A percentile compares a stretch with the other conserved stretches of the same genome.
Evolutionary conservation across 2,888 invertebrate species (phyloP).

Genomic region (Acleris sparsana): DNA sequence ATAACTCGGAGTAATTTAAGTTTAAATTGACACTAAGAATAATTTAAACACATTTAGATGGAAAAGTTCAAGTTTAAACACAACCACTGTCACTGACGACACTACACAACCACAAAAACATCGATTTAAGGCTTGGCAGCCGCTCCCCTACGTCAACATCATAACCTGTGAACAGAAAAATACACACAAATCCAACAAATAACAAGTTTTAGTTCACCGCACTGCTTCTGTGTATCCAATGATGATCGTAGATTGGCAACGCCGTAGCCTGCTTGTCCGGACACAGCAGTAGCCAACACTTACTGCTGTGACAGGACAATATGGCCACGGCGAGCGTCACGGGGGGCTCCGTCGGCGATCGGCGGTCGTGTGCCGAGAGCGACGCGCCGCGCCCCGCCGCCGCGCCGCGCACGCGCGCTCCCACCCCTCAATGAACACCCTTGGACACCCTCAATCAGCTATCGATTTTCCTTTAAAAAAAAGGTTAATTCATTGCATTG

Average conservation of each 20-base stretch:
- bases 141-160: slow-evolving; percentile 39
- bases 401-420: slow-evolving; percentile 65
- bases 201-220: too few species aligned
- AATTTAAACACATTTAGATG: not conserved
- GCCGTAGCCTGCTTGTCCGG: slow-evolving; percentile 89
- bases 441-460: slow-evolving; percentile 78
- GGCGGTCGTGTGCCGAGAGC: slow-evolving; percentile 79
- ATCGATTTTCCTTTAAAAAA: slow-evolving; percentile 72
- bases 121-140: slow-evolving; percentile 38
- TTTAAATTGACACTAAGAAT: too few species aligned
- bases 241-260: slow-evolving; percentile 49
- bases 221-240: not conserved
- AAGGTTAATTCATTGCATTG: slow-evolving; percentile 56
- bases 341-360: slow-evolving; percentile 65
- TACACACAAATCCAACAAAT: slow-evolving; percentile 38
- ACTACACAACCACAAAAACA: slow-evolving; percentile 38
- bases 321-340: slow-evolving; percentile 87
- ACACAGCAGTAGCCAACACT: slow-evolving; percentile 93
- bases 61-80: slow-evolving; percentile 7
- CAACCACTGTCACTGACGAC: slow-evolving; percentile 33
- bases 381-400: slow-evolving; percentile 68
- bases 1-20: too few species aligned
- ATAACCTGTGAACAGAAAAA: slow-evolving; percentile 54
- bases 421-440: slow-evolving; percentile 76
- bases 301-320: slow-evolving; percentile 99